Evolutionary conservation across 2,113 vertebrate species (phyloP), one percentile per base, ranked within the genome.

Genomic region (Recurvirostra avosetta): DNA sequence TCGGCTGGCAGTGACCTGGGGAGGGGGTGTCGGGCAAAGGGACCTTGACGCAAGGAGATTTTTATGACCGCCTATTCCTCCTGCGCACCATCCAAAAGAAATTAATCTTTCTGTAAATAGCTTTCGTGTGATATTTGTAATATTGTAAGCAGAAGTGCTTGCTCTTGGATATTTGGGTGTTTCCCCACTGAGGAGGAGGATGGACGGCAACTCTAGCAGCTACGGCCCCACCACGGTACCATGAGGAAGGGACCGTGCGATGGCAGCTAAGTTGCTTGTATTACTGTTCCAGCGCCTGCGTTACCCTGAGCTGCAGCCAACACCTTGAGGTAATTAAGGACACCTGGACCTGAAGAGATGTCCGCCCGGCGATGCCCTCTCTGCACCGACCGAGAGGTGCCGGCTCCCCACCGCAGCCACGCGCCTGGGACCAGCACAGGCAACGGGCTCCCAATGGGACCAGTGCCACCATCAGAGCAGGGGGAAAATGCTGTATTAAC

Each of bases 191-290:
- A 65, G 30, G 19, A 65, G 47, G 41, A 67, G 36, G 61, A 49
- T 3, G 62, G 40, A 45, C 12, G 19, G 41, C 32, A 27, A 6
- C 15, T 53, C 59, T 41, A 41, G 77, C 52, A 81, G 67, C 36
- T 52, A 4, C 0, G 0, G 67, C 19, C 41, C 40, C 26, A 30
- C 23, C 45, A 3, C 1, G 4, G 19, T 7, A 14, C 0, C 0
- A 3, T 0, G 2, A 61, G 40, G 49, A 83, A 49, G 26, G 34
- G 36, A 76, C 18, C 21, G 23, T 1, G 1, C 1, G 3, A 4
- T 3, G 34, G 23, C 22, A 65, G 4, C 0, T 29, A n/a, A 12
- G 10, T 5, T 13, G 8, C 14, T 25, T 15, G 14, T 16, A 50
- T 25, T 50, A 49, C 47, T 49, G 47, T 49, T 49, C 47, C 47